Evolutionary conservation across 64 coral and sea anemone genomes (phyloP).

Genomic region (Dendrophyllia cribrosa): DNA sequence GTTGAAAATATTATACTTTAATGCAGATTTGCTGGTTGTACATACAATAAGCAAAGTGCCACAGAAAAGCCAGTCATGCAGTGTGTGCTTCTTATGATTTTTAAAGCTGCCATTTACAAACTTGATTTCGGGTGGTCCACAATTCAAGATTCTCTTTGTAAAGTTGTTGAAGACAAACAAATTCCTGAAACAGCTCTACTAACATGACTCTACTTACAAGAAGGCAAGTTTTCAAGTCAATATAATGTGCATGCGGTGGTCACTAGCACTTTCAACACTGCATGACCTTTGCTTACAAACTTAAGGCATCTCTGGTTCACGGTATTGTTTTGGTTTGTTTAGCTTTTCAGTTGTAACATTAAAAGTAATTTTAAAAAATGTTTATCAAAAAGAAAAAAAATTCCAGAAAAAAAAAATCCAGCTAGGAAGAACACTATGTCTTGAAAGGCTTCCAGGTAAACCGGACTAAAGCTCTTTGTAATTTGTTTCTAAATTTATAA

Average conservation of each 20-base stretch:
- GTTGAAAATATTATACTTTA: background rate
- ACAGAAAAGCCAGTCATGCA: background rate
- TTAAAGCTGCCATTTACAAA: background rate
- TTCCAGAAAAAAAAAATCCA: background rate
- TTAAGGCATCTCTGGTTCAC: no score
- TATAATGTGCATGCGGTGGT: background rate
- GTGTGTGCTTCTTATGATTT: background rate
- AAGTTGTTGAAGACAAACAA: background rate
- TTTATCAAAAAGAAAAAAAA: background rate
- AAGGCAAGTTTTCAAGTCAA: background rate
- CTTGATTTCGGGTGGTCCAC: background rate
- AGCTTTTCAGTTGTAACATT: background rate
- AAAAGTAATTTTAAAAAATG: background rate
- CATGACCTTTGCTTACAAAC: background rate
- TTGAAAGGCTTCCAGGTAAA: background rate
- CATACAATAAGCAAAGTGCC: background rate
- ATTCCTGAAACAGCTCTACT: background rate
- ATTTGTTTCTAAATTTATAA: constrained; percentile 23
- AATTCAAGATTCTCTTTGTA: background rate
- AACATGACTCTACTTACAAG: background rate
- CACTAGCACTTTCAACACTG: background rate
- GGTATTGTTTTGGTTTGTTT: no score
- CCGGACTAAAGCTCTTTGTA: background rate
- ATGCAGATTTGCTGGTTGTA: background rate
- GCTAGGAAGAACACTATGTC: no score